Conservation (phyloP, 2,113 vertebrate genomes). For the Corvus moneduloides region DNA sequence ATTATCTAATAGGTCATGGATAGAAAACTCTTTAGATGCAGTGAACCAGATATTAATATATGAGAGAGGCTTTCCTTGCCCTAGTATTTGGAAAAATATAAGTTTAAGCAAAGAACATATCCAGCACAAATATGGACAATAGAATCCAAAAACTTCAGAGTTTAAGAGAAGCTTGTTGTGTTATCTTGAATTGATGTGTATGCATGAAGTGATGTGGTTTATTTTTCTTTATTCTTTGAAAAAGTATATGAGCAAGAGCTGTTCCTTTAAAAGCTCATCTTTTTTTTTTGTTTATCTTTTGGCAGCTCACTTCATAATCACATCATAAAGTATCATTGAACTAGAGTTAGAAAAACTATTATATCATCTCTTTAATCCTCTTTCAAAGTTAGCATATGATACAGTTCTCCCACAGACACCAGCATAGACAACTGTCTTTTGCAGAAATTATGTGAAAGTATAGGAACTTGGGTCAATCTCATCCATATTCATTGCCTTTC, state of each 20-base stretch:
- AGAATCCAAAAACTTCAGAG: background rate
- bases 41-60: rapidly evolving
- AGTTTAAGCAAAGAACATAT: background rate
- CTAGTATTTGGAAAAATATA: background rate
- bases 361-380: constrained; percentile 29
- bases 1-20: background rate
- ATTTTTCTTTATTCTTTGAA: background rate
- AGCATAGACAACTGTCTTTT: constrained; percentile 10
- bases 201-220: background rate
- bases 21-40: background rate
- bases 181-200: background rate
- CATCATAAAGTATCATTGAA: background rate
- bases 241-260: background rate
- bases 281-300: constrained; percentile 15
- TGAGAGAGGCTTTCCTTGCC: background rate
- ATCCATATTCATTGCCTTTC: constrained; percentile 24
- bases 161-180: background rate
- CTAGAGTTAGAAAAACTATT: constrained; percentile 24
- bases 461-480: constrained; percentile 13
- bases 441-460: constrained; percentile 34
- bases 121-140: background rate
- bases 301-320: background rate
- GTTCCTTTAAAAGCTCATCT: background rate
- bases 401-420: background rate
- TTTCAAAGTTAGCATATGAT: constrained; percentile 22